phyloP scores from a whole-genome alignment of 1,140 invertebrate genomes.

The Rhynchophorus ferrugineus region DNA sequence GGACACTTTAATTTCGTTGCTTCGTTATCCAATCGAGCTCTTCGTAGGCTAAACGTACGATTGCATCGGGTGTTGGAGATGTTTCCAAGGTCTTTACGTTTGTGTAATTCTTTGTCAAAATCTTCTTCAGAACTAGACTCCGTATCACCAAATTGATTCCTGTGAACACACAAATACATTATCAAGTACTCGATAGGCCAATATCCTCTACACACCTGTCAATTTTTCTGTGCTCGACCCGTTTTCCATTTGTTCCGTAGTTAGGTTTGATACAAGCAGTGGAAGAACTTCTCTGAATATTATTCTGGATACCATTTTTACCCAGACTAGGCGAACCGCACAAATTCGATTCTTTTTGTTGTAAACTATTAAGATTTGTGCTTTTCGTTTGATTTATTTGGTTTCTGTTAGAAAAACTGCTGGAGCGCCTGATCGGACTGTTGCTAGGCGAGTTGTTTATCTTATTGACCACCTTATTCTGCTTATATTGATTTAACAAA shows the following conservation, averaged over 20 bases:
- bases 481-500: conserved; percentile 37
- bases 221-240: conserved; percentile 34
- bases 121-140: conserved; percentile 40
- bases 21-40: conserved; percentile 36
- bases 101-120: conserved; percentile 33
- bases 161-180: conserved; percentile 1
- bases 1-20: conserved; percentile 40
- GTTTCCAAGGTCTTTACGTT: conserved; percentile 32
- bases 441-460: conserved; percentile 41
- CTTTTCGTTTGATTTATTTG: conserved; percentile 33
- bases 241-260: conserved; percentile 18
- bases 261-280: conserved; percentile 36
- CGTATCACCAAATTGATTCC: conserved; percentile 37
- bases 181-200: no score
- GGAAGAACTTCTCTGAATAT: conserved; percentile 36
- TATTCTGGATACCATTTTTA: conserved; percentile 21
- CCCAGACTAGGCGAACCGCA: conserved; percentile 30
- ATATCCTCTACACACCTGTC: conserved; percentile 19
- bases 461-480: conserved; percentile 34
- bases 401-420: conserved; percentile 39
- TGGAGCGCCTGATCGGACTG: conserved; percentile 37
- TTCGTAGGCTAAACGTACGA: conserved; percentile 42
- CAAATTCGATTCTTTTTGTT: conserved; percentile 30
- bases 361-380: conserved; percentile 24
- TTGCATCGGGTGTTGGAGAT: conserved; percentile 49